Evolutionary conservation across 2,888 invertebrate species (phyloP).

Genomic region (Crossocerus cetratus): DNA sequence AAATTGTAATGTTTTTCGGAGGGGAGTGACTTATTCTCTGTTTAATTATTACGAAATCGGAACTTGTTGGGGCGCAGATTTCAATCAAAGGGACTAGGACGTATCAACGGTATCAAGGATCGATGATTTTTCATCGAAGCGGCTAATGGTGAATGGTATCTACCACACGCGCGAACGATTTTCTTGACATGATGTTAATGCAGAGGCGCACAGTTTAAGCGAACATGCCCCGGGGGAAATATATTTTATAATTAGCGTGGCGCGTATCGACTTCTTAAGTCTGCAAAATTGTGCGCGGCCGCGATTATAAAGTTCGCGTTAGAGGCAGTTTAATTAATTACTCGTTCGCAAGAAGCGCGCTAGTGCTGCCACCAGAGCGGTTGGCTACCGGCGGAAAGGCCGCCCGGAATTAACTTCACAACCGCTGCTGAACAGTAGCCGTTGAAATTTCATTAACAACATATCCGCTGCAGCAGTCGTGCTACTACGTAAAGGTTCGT

Average conservation of each 20-base stretch:
- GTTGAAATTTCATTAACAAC: constrained; percentile 52
- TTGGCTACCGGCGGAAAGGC: constrained; percentile 19
- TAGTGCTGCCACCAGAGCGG: too few species aligned
- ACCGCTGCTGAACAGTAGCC: constrained; percentile 23
- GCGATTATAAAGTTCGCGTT: constrained; percentile 56
- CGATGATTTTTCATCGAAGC: constrained; percentile 6
- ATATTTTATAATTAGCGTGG: constrained; percentile 46
- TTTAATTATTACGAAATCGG: too few species aligned
- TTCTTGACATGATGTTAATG: too few species aligned
- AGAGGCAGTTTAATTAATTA: constrained; percentile 53
- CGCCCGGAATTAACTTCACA: constrained; percentile 43
- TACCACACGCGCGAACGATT: too few species aligned
- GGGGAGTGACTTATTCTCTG: too few species aligned
- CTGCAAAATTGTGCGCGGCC: constrained; percentile 40
- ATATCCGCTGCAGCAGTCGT: neutral
- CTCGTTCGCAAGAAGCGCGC: constrained; percentile 30
- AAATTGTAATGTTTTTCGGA: too few species aligned
- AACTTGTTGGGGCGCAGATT: neutral
- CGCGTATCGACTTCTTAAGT: constrained; percentile 43
- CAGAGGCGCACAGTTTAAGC: too few species aligned
- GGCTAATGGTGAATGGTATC: neutral
- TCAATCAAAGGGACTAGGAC: neutral
- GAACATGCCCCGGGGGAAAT: constrained; percentile 26
- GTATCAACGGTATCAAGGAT: too few species aligned
- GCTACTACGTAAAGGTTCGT: too few species aligned